Base-by-base conservation (phyloP, 2,113 vertebrate species). In the Propithecus coquereli region DNA sequence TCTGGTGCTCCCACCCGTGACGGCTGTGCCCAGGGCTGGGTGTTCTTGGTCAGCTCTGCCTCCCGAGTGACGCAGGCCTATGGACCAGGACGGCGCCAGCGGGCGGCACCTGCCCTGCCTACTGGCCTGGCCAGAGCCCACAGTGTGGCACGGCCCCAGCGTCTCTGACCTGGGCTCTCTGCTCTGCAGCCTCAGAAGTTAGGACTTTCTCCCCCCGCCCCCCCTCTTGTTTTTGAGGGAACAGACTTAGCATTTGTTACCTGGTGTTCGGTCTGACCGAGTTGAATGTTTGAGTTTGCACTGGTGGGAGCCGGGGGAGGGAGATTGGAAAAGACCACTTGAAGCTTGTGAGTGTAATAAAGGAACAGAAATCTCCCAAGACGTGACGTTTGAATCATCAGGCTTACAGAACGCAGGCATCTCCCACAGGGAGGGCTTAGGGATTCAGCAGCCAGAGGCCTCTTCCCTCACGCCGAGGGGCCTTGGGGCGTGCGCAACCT, bases 401-500 rank as follows among this genome's bases (percentile, higher is more conserved):
- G 16, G 30, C 9, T 23, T 16, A 23, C 30, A 59, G 85, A 87
- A 70, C 12, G 22, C 47, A 73, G 27, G 37, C 16, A 6, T 87
- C 59, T 32, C 27, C 40, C n/a, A 30, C 17, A 57, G 0, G n/a
- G 8, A 27, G 22, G 22, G 65, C 23, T 8, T 12, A 27, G 30
- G 11, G 13, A 22, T 40, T 81, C 40, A 74, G 2, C 3, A 12
- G 80, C 45, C 18, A 10, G 6, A 37, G 30, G 6, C 32, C 3
- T 8, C 45, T 11, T 23, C 8, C 22, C 40, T 65, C 1, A 17
- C 0, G 2, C 14, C 0, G n/a, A 17, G 59, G 25, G 45, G 63
- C 73, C 61, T 40, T 4, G 8, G 71, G 5, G 0, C 37, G 3
- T 4, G 2, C 14, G 8, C 2, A 0, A 2, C 50, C 30, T 7